Evolutionary conservation across 2,888 invertebrate species (phyloP), one percentile per base, ranked within the genome.

Genomic region (Sthenelais limicola): DNA sequence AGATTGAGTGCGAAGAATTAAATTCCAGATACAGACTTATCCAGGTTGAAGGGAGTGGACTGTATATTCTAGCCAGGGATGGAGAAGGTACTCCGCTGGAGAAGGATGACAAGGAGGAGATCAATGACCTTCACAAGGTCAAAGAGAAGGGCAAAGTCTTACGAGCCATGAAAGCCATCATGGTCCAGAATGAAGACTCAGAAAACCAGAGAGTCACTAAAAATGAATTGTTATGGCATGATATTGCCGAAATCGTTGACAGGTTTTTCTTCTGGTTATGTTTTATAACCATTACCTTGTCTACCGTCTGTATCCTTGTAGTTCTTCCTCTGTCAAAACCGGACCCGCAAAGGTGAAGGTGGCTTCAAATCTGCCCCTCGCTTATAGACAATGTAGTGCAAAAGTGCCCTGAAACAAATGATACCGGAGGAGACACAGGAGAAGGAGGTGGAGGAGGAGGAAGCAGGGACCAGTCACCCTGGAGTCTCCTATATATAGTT

Each of bases 181-280:
- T 48, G 47, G 58, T 58, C 9, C 43, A 71, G 49, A 47, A 56
- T 26, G 33, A 32, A 4, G 71, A 62, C 12, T 24, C 26, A 15
- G 71, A 43, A 48, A 15, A 24, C 12, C 35, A 48, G 30, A 47
- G 49, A 9, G 51, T 43, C 9, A 43, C 71, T 24, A 54, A 52
- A 9, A 68, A 38, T 21, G 66, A 51, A 28, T 38, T 71, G 18
- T 21, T 71, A 32, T 73, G 73, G 73, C 71, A 73, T 30, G 73
- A 73, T 48, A 71, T 73, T 21, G 71, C 71, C 15, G 71, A 73
- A 33, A 51, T 73, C 43, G 67, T 71, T 21, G 73, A 73, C 33
- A 18, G 73, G 21, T 32, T 73, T 7, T 71, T 73, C 67, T 73
- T 73, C 71, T 73, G 73, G 73, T 24, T 73, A 9, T 67, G 66